Evolutionary conservation across 2,113 vertebrate genomes (phyloP).

Genomic region (Percopsis transmontana): DNA sequence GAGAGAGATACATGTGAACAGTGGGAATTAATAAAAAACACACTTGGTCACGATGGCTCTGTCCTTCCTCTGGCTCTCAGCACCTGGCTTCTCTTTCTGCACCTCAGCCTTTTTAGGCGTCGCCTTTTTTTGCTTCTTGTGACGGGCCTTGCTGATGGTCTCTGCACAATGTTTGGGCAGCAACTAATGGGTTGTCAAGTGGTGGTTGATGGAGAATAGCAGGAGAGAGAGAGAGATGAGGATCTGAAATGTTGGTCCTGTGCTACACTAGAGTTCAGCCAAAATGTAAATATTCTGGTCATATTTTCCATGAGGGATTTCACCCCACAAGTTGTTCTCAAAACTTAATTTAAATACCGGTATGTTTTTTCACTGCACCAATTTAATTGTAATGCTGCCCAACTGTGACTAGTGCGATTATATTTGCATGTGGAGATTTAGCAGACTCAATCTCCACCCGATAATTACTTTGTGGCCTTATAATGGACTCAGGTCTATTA

Average conservation of each 20-base stretch:
- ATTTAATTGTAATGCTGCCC: neutral
- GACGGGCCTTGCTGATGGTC: conserved; percentile 86
- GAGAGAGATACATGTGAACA: neutral
- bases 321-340: conserved; percentile 35
- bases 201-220: conserved; percentile 5
- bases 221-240: conserved; percentile 1
- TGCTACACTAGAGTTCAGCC: neutral
- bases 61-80: conserved; percentile 89
- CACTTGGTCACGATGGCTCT: conserved; percentile 87
- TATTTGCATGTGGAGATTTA: conserved; percentile 32
- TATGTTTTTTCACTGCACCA: neutral
- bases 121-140: conserved; percentile 83
- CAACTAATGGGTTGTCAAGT: conserved; percentile 74
- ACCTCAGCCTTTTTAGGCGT: conserved; percentile 82
- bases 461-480: conserved; percentile 16
- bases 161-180: conserved; percentile 88
- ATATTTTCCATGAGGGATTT: conserved; percentile 26
- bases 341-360: conserved; percentile 2
- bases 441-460: conserved; percentile 11
- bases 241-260: conserved; percentile 3
- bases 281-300: conserved; percentile 25
- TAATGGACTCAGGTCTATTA: neutral
- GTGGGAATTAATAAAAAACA: conserved; percentile 44
- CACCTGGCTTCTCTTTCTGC: conserved; percentile 86
- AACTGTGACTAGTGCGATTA: conserved; percentile 30